Percentiles rank a stretch among this genome's conserved stretches.
These are phyloP conservation scores for Tachuris rubrigastra DNA, from an alignment of 2,113 vertebrate species.

Conservation along the genomic window DNA sequence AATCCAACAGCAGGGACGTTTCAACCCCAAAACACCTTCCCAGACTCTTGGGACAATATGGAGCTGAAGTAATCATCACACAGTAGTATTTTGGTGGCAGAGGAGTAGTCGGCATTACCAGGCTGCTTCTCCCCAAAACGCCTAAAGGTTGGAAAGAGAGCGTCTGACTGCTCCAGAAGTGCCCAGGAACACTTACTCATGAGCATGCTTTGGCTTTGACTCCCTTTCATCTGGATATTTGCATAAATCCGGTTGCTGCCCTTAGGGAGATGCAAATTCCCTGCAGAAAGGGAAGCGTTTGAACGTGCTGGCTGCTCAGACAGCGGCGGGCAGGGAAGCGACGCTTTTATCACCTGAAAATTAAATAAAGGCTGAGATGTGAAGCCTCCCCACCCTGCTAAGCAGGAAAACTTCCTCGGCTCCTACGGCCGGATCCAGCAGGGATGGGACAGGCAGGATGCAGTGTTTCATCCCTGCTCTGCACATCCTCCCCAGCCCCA, in stretches of 20 bases:
- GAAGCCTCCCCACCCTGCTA: constrained; percentile 39
- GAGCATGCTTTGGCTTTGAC: not conserved
- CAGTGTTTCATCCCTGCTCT: not conserved
- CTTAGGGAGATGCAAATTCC: constrained; percentile 53
- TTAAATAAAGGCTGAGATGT: constrained; percentile 30
- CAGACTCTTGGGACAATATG: not conserved
- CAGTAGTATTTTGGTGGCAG: not conserved
- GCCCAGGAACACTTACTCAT: not conserved
- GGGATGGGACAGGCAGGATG: constrained; percentile 28
- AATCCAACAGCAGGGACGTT: accelerated
- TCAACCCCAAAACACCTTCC: not conserved
- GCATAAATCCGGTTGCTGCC: not conserved
- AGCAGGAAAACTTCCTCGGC: constrained; percentile 52
- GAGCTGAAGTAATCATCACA: not conserved
- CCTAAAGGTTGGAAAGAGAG: not conserved
- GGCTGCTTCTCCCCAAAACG: accelerated
- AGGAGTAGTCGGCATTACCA: accelerated
- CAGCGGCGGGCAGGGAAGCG: not conserved
- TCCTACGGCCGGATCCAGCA: not conserved
- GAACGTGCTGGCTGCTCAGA: not conserved
- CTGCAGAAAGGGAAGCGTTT: not conserved
- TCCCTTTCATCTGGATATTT: constrained; percentile 24
- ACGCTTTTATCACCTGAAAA: constrained; percentile 4
- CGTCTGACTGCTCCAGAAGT: not conserved
- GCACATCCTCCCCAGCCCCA: constrained; percentile 48